A percentile compares a stretch with the other conserved stretches of the same genome.
Evolutionary conservation across 2,888 invertebrate genomes (phyloP).

Genomic region (Phengaris arion): DNA sequence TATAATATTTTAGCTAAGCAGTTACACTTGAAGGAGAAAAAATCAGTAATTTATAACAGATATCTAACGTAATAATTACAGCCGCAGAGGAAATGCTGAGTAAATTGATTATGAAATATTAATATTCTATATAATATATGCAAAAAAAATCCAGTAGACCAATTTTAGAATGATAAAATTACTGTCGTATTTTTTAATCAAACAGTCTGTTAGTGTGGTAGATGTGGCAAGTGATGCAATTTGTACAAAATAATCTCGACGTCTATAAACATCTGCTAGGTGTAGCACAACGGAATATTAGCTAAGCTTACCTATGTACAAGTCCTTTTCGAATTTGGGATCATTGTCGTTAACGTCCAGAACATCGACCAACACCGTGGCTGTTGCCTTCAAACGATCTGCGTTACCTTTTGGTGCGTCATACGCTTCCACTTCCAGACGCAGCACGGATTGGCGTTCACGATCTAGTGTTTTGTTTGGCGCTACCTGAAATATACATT

Average conservation of each 20-base stretch:
- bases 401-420: slow-evolving; percentile 86
- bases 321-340: slow-evolving; percentile 82
- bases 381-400: slow-evolving; percentile 82
- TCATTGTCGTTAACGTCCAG: slow-evolving; percentile 89
- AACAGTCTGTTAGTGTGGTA: too few species aligned
- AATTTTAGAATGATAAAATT: too few species aligned
- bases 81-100: too few species aligned
- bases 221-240: too few species aligned
- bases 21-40: not conserved
- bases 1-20: not conserved
- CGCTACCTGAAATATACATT: slow-evolving; percentile 64
- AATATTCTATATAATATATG: too few species aligned
- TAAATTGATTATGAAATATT: too few species aligned
- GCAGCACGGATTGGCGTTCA: slow-evolving; percentile 84
- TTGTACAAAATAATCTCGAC: too few species aligned
- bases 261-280: too few species aligned
- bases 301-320: slow-evolving; percentile 73
- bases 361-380: slow-evolving; percentile 83
- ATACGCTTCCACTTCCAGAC: slow-evolving; percentile 85
- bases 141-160: not conserved
- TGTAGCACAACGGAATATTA: not conserved
- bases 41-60: too few species aligned
- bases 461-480: slow-evolving; percentile 84
- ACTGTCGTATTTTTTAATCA: too few species aligned
- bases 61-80: too few species aligned